A percentile compares a stretch with the other conserved stretches of the same genome.
phyloP scores from a whole-genome alignment of 2,113 vertebrate genomes.

The Rousettus leschenaultii region DNA sequence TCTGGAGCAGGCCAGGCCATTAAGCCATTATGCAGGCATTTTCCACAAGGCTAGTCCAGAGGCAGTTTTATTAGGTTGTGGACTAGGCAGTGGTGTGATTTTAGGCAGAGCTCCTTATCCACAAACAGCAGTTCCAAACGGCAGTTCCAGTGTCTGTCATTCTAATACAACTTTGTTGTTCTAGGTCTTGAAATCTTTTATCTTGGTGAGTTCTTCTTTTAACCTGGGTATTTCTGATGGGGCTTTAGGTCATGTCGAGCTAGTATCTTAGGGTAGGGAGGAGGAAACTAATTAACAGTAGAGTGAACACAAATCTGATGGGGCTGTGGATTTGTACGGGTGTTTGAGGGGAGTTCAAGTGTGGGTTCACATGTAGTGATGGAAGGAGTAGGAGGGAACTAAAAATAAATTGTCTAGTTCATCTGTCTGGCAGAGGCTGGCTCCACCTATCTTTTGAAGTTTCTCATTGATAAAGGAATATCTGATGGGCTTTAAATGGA shows the following conservation, averaged over 20 bases:
- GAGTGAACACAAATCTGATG: neutral
- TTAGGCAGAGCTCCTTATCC: neutral
- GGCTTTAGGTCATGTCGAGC: neutral
- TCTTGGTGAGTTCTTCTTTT: neutral
- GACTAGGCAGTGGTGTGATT: neutral
- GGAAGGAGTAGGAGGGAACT: neutral
- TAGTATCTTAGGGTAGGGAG: neutral
- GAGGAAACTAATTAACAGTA: neutral
- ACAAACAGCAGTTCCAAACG: too few species aligned
- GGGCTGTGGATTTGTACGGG: neutral
- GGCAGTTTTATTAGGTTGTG: neutral
- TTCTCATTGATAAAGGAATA: neutral
- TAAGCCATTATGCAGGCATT: neutral
- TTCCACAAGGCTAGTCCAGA: neutral
- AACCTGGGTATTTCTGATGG: neutral
- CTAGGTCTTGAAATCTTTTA: neutral
- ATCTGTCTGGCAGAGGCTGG: neutral
- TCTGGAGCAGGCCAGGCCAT: neutral
- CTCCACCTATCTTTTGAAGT: neutral
- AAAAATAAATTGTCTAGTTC: neutral
- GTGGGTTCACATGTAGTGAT: neutral
- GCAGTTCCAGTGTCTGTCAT: neutral
- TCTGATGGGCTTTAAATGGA: conserved; percentile 1
- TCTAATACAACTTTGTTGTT: neutral
- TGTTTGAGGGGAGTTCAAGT: neutral